These are phyloP conservation scores for Crotalus tigris DNA, from an alignment of 2,113 vertebrate species.

Conservation along the genomic window DNA sequence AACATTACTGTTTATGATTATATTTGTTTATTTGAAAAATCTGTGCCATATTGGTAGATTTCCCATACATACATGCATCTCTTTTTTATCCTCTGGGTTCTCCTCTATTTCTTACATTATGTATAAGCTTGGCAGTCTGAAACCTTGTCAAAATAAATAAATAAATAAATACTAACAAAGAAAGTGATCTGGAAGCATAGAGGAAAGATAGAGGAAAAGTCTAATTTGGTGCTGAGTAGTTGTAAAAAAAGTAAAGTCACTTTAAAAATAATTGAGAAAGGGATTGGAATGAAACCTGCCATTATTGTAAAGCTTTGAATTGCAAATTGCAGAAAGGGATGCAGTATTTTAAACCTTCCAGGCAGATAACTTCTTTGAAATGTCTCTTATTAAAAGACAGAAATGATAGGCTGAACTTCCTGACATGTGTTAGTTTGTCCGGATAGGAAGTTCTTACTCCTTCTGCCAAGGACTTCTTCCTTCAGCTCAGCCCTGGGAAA, in stretches of 20 bases:
- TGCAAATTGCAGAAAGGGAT: neutral
- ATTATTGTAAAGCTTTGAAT: neutral
- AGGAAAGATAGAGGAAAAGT: neutral
- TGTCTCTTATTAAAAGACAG: neutral
- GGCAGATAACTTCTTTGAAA: neutral
- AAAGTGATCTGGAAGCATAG: neutral
- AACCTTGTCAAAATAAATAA: neutral
- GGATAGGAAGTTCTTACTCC: neutral
- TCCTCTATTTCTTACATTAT: neutral
- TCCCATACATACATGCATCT: neutral
- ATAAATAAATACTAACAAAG: neutral
- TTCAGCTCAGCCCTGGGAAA: neutral
- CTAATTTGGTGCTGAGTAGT: neutral
- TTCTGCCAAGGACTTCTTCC: neutral
- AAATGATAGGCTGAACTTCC: neutral
- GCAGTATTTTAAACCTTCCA: neutral
- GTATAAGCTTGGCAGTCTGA: neutral
- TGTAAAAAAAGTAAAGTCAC: neutral
- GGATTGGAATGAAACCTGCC: neutral
- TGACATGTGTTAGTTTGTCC: neutral
- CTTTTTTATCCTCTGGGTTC: neutral
- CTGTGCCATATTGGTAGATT: neutral
- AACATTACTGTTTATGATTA: neutral
- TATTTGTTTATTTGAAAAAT: neutral
- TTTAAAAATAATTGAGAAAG: neutral